These are phyloP conservation scores for Pachyramphus minor DNA, from an alignment of 2,113 vertebrate genomes.

Conservation along the genomic window DNA sequence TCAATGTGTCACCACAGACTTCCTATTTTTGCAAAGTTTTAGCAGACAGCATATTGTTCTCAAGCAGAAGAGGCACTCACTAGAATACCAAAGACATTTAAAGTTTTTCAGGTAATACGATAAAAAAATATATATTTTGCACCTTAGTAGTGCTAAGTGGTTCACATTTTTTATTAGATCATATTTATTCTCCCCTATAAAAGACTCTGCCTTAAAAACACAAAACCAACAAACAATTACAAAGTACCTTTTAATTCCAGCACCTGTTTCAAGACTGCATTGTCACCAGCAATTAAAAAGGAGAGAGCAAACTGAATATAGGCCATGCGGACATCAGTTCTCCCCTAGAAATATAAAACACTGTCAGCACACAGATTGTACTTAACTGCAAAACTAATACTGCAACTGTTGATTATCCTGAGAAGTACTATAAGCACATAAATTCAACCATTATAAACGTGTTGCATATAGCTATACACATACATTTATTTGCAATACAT, in stretches of 20 bases:
- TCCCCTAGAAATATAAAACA: constrained; percentile 72
- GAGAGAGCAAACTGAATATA: constrained; percentile 90
- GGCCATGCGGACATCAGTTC: constrained; percentile 85
- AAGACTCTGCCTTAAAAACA: not conserved
- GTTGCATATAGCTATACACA: not conserved
- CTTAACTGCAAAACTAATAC: not conserved
- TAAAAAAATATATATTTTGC: not conserved
- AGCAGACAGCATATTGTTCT: no score
- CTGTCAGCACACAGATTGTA: not conserved
- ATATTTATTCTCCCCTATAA: not conserved
- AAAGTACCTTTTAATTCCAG: constrained; percentile 90
- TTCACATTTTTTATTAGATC: not conserved
- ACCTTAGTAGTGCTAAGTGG: not conserved
- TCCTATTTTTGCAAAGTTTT: not conserved
- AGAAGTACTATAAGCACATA: not conserved
- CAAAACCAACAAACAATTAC: not conserved
- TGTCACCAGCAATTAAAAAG: constrained; percentile 89
- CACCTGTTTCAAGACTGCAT: constrained; percentile 77
- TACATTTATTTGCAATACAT: not conserved
- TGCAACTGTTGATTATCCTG: not conserved
- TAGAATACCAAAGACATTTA: not conserved
- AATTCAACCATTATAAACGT: not conserved
- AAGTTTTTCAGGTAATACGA: not conserved
- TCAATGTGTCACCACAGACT: not conserved
- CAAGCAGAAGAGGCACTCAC: not conserved